Evolutionary conservation across 2,888 invertebrate genomes (phyloP).

Genomic region (Tiphia femorata): DNA sequence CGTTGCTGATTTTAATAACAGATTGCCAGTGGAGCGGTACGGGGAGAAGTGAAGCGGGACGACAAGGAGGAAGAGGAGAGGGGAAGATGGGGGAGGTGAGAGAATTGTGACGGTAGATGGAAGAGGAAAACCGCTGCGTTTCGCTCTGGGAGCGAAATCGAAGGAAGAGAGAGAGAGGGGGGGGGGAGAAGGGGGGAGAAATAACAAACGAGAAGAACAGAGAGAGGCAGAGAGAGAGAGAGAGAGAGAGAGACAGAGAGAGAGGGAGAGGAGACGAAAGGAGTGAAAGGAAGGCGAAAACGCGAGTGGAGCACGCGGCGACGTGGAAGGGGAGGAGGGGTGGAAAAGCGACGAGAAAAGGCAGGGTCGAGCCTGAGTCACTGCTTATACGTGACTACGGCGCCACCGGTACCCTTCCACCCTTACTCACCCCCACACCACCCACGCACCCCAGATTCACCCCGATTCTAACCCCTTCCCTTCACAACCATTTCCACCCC

Average conservation of each 20-base stretch:
- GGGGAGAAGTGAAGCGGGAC: slow-evolving; percentile 13
- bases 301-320: slow-evolving; percentile 13
- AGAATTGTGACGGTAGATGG: too few relatives aligned
- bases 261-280: slow-evolving; percentile 5
- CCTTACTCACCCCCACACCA: slow-evolving; percentile 14
- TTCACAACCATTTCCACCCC: too few relatives aligned
- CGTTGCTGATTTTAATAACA: slow-evolving; percentile 69
- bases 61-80: slow-evolving; percentile 22
- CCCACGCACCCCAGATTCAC: slow-evolving; percentile 9
- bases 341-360: slow-evolving; percentile 5
- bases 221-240: slow-evolving; percentile 16
- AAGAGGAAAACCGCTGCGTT: too few relatives aligned
- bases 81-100: slow-evolving; percentile 7
- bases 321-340: slow-evolving; percentile 22
- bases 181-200: slow-evolving; percentile 4
- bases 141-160: too few relatives aligned
- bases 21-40: slow-evolving; percentile 51
- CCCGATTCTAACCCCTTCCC: slow-evolving; percentile 22
- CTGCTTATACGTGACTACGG: slow-evolving; percentile 65
- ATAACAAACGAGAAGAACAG: slow-evolving; percentile 32
- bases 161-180: slow-evolving; percentile 21
- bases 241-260: slow-evolving; percentile 20
- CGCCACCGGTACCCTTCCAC: slow-evolving; percentile 26
- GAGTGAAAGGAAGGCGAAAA: slow-evolving; percentile 1
- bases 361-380: slow-evolving; percentile 56